A percentile compares a stretch with the other conserved stretches of the same genome.
phyloP scores from a whole-genome alignment of 2,888 invertebrate genomes.

The Tanypteryx hageni region DNA sequence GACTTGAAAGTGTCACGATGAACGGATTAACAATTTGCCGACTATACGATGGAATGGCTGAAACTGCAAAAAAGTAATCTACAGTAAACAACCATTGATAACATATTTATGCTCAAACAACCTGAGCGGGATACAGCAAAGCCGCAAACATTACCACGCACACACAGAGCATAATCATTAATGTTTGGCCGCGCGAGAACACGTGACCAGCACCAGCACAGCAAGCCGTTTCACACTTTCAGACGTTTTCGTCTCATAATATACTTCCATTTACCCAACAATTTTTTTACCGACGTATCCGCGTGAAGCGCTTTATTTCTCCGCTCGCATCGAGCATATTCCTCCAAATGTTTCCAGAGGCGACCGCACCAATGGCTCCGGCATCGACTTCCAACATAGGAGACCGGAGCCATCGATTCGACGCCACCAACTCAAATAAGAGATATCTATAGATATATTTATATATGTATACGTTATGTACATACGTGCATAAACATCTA shows the following conservation, averaged over 20 bases:
- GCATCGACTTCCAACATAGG: background rate
- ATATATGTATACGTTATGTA: constrained; percentile 49
- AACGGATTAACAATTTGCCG: background rate
- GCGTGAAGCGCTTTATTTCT: background rate
- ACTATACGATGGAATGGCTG: background rate
- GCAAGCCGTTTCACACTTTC: too few relatives aligned
- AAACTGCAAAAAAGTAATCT: too few relatives aligned
- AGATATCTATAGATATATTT: background rate
- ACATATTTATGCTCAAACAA: background rate
- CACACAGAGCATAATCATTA: background rate
- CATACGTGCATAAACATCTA: constrained; percentile 34
- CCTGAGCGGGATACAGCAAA: background rate
- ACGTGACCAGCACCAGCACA: background rate
- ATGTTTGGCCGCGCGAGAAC: background rate
- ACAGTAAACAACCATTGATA: background rate
- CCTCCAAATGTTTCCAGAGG: background rate
- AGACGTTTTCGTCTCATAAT: too few relatives aligned
- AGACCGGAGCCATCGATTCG: too few relatives aligned
- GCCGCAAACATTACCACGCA: constrained; percentile 9
- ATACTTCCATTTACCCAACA: too few relatives aligned
- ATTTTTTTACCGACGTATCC: too few relatives aligned
- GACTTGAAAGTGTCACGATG: constrained; percentile 23
- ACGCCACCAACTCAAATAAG: background rate
- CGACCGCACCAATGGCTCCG: background rate
- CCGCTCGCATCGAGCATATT: background rate